Base-by-base conservation (phyloP, 2,888 invertebrate species). In the Polydrusus pterygomalis region DNA sequence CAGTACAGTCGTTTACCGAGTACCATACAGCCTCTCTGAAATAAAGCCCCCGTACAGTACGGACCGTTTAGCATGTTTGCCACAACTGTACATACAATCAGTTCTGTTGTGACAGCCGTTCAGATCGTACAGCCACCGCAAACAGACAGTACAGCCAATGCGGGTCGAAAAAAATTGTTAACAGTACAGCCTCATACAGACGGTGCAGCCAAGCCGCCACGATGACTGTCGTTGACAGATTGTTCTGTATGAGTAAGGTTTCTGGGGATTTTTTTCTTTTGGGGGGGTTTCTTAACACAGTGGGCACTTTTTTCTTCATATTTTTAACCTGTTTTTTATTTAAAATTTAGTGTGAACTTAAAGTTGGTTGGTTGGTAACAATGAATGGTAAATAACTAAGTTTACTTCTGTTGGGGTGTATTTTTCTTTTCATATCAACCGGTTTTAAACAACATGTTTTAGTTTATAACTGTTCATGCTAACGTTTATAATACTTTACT, bases 241-340 rank as follows among this genome's bases (percentile, higher is more conserved):
- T 62, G 68, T 40, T 74, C 64, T 70, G 70, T 70, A 70, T 60
- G 73, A 68, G 73, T 74, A 74, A 68, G 73, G 68, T 74, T 18
- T 51, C 43, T 68, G 25, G 43, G 47, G 58, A 3, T 25, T 3
- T 25, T 25, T 25, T 25, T 25, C 25, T 25, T 25, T 25, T 1
- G 25, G 25, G 25, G 25, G 25, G 25, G 25, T 25, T 25, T 25
- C 25, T n/a, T n/a, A n/a, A n/a, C n/a, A n/a, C n/a, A n/a, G n/a
- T n/a, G n/a, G n/a, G n/a, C n/a, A n/a, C n/a, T n/a, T n/a, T n/a
- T n/a, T n/a, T n/a, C n/a, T n/a, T n/a, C n/a, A n/a, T n/a, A n/a
- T n/a, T n/a, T n/a, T n/a, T n/a, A n/a, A n/a, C 25, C 5, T 25
- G 1, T 25, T 25, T 25, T 25, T 25, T 25, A 5, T 25, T 25